A percentile compares a stretch with the other conserved stretches of the same genome.
These are phyloP conservation scores for Apamea anceps DNA, from an alignment of 2,888 invertebrate species.

Conservation along the genomic window DNA sequence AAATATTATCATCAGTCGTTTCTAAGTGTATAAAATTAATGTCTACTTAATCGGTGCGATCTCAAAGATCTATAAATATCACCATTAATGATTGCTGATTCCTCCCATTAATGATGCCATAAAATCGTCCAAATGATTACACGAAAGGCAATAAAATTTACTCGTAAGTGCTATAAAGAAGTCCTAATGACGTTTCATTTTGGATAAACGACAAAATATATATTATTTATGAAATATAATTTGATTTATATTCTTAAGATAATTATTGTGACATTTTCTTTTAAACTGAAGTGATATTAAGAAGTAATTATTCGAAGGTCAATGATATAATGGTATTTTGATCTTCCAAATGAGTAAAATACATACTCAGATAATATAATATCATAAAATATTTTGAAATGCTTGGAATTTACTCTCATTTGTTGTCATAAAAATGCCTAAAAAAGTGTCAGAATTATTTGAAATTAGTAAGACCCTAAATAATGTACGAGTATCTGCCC, in stretches of 20 bases:
- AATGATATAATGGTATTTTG: not conserved
- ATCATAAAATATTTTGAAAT: not conserved
- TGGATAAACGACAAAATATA: conserved; percentile 31
- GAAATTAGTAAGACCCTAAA: not conserved
- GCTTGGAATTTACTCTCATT: not conserved
- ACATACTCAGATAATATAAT: not conserved
- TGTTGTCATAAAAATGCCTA: not conserved
- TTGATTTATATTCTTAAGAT: conserved; percentile 23
- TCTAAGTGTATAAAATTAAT: conserved; percentile 15
- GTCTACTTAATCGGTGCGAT: conserved; percentile 1
- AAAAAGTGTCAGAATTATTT: not conserved
- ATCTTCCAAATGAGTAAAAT: not conserved
- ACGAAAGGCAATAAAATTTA: conserved; percentile 54
- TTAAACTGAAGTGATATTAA: not conserved
- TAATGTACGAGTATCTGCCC: not conserved
- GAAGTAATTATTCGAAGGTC: not conserved
- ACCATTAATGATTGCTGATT: conserved; percentile 54
- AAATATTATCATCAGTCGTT: not conserved
- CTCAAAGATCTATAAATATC: conserved; percentile 36
- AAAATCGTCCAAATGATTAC: conserved; percentile 58
- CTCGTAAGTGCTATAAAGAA: conserved; percentile 55
- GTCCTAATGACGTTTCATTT: conserved; percentile 55
- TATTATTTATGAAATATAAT: conserved; percentile 26
- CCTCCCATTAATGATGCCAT: conserved; percentile 56
- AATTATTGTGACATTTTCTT: conserved; percentile 18